These are phyloP conservation scores for Stramonita haemastoma DNA, from an alignment of 2,888 invertebrate genomes.

Conservation along the genomic window DNA sequence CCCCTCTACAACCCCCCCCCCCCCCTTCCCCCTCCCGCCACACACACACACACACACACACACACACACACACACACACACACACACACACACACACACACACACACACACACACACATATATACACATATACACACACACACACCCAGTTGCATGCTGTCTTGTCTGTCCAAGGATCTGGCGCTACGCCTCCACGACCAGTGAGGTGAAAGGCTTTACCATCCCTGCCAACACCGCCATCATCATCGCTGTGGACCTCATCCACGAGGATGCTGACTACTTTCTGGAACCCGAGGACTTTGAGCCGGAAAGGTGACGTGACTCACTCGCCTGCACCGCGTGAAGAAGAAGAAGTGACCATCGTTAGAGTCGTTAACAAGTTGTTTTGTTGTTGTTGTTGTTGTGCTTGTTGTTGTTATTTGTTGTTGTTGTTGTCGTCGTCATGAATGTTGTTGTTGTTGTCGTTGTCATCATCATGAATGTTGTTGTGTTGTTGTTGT, in stretches of 20 bases:
- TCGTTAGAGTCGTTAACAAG: no score
- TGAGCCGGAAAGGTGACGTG: slow-evolving; percentile 34
- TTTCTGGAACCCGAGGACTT: slow-evolving; percentile 8
- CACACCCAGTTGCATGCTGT: background rate
- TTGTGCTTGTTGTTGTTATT: no score
- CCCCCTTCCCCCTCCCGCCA: background rate
- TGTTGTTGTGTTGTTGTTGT: no score
- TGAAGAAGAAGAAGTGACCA: no score
- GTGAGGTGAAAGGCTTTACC: background rate
- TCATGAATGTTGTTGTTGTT: no score
- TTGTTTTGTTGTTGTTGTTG: no score
- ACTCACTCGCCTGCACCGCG: background rate
- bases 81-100: background rate
- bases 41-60: background rate
- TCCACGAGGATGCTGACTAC: slow-evolving; percentile 11
- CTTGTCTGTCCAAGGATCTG: background rate
- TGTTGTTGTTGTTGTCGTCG: no score
- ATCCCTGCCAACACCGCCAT: slow-evolving; percentile 9
- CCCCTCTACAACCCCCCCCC: background rate
- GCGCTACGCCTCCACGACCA: background rate
- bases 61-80: no score
- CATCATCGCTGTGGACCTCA: slow-evolving; percentile 28
- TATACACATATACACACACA: no score
- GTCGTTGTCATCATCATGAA: no score
- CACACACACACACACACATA: background rate